phyloP scores from a whole-genome alignment of 2,113 vertebrate genomes.

The Stegostoma tigrinum region DNA sequence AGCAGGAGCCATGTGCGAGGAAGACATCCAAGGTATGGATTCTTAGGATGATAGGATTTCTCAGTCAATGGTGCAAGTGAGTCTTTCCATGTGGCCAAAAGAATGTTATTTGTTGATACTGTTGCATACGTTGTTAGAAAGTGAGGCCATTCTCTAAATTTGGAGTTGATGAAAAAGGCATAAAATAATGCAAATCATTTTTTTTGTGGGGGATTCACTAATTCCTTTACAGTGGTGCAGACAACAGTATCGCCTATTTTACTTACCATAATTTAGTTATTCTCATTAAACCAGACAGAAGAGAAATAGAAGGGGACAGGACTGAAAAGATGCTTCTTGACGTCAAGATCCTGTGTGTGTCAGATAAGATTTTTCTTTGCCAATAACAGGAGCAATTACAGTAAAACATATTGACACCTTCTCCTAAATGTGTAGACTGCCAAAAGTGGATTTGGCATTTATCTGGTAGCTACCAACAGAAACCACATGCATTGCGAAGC shows the following conservation, averaged over 20 bases:
- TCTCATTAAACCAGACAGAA: too few relatives aligned
- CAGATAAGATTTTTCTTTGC: too few relatives aligned
- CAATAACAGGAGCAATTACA: too few relatives aligned
- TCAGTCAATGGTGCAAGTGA: background rate
- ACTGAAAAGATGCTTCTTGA: too few relatives aligned
- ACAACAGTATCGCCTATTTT: background rate
- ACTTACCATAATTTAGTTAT: too few relatives aligned
- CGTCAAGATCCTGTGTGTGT: too few relatives aligned
- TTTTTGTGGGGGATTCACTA: background rate
- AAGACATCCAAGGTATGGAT: background rate
- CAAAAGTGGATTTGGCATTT: too few relatives aligned
- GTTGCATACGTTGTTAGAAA: background rate
- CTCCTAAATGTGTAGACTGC: too few relatives aligned
- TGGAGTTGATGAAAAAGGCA: background rate
- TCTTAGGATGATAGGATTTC: background rate
- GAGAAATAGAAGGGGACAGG: too few relatives aligned
- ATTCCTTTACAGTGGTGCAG: background rate
- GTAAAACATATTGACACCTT: too few relatives aligned
- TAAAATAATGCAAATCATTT: constrained; percentile 3
- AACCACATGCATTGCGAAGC: too few relatives aligned
- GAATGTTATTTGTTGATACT: background rate
- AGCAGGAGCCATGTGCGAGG: background rate
- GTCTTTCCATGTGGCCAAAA: background rate
- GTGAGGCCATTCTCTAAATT: background rate
- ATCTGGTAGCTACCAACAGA: too few relatives aligned